phyloP scores from a whole-genome alignment of 2,113 vertebrate genomes.

The Columba livia region DNA sequence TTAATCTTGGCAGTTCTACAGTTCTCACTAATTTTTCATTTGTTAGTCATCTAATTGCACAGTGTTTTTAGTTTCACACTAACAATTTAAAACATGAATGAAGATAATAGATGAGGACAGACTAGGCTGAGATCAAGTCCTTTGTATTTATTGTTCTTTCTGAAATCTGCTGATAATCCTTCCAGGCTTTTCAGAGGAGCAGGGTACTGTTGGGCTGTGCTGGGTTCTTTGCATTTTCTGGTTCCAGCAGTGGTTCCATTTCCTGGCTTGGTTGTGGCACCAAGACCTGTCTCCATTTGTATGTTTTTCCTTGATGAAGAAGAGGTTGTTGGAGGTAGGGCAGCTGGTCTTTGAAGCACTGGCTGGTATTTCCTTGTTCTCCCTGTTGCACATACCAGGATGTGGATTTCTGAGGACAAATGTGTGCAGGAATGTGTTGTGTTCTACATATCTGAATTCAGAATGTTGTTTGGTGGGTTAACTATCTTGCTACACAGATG shows the following conservation, averaged over 20 bases:
- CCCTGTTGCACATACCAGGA: neutral
- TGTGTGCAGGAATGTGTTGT: rapidly evolving
- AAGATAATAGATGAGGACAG: neutral
- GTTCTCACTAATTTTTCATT: neutral
- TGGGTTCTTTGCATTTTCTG: neutral
- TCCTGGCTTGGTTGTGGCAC: neutral
- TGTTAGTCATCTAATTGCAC: neutral
- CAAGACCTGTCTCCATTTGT: neutral
- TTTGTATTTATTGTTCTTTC: neutral
- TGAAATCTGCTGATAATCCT: neutral
- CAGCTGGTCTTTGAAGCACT: neutral
- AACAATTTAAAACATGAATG: neutral
- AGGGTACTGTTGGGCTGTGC: neutral
- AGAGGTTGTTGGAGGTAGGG: neutral
- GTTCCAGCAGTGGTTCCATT: neutral
- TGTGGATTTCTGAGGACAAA: neutral
- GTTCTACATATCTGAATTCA: neutral
- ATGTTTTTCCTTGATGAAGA: neutral
- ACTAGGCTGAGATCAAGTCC: neutral
- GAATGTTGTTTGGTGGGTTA: neutral
- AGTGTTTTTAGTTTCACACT: neutral
- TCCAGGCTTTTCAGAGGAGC: neutral
- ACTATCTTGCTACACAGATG: neutral
- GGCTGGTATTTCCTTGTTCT: neutral
- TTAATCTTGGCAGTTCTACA: neutral